Conservation (phyloP, 2,888 invertebrate genomes). For the Aquatica leii region DNA sequence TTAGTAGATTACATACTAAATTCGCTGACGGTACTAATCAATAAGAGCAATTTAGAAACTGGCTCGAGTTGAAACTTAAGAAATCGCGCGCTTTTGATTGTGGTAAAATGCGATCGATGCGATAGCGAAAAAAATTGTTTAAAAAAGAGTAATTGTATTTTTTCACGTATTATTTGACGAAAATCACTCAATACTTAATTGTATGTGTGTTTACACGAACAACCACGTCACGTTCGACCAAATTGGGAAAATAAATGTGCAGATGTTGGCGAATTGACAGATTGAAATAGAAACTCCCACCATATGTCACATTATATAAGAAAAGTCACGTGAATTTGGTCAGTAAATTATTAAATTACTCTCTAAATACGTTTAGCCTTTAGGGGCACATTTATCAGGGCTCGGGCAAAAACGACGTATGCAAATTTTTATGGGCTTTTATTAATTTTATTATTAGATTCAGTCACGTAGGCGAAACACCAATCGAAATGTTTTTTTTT, state of each 20-base stretch:
- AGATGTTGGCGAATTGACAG: slow-evolving; percentile 37
- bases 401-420: slow-evolving; percentile 30
- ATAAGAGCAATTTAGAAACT: no score
- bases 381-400: slow-evolving; percentile 36
- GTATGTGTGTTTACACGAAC: no score
- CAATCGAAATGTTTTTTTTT: slow-evolving; percentile 12
- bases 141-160: no score
- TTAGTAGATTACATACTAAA: no score
- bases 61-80: no score
- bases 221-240: no score
- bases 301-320: slow-evolving; percentile 34
- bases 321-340: slow-evolving; percentile 36
- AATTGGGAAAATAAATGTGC: slow-evolving; percentile 26
- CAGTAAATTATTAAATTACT: slow-evolving; percentile 38
- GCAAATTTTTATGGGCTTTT: slow-evolving; percentile 37
- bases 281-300: slow-evolving; percentile 32
- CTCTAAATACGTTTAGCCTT: slow-evolving; percentile 34
- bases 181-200: no score
- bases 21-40: no score
- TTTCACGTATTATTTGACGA: no score
- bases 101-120: no score
- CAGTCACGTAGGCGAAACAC: slow-evolving; percentile 17
- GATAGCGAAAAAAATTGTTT: no score
- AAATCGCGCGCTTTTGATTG: no score
- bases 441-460: slow-evolving; percentile 33